Conservation (phyloP, 2,888 invertebrate species). For the Apotomis turbidana region DNA sequence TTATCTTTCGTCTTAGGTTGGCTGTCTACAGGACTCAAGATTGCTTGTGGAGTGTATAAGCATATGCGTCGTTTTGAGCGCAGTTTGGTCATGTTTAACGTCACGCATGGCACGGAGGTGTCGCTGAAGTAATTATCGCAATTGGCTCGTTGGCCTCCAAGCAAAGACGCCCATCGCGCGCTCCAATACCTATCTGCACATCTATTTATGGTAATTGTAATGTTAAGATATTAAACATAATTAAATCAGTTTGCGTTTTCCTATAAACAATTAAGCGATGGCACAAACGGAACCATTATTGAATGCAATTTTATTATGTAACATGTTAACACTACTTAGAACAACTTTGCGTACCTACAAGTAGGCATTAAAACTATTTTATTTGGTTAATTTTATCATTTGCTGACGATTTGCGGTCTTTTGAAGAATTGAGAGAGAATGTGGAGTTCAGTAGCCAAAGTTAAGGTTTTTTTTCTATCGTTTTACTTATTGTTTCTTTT, state of each 20-base stretch:
- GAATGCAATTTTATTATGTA: not conserved
- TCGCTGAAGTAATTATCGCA: slow-evolving; percentile 80
- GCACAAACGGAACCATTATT: slow-evolving; percentile 4
- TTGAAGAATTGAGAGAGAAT: no score
- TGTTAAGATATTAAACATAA: slow-evolving; percentile 18
- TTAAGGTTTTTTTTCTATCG: no score
- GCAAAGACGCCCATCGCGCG: slow-evolving; percentile 77
- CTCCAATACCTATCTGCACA: slow-evolving; percentile 54
- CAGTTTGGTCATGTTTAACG: slow-evolving; percentile 63
- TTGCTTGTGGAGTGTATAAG: slow-evolving; percentile 50
- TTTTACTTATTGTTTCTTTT: no score
- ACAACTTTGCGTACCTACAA: no score
- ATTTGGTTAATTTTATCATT: no score
- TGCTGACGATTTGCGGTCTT: no score
- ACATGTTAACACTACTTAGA: not conserved
- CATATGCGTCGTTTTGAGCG: slow-evolving; percentile 61
- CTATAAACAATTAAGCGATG: slow-evolving; percentile 11
- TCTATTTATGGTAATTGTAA: slow-evolving; percentile 42
- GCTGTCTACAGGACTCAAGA: slow-evolving; percentile 52
- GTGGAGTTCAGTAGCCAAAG: no score
- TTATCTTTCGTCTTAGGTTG: slow-evolving; percentile 59
- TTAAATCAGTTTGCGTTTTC: slow-evolving; percentile 18
- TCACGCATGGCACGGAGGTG: slow-evolving; percentile 79
- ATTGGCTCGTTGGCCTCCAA: slow-evolving; percentile 79
- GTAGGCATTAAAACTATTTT: no score